Conservation (phyloP, 2,797 vertebrate genomes). For the Dicrostonyx torquatus region DNA sequence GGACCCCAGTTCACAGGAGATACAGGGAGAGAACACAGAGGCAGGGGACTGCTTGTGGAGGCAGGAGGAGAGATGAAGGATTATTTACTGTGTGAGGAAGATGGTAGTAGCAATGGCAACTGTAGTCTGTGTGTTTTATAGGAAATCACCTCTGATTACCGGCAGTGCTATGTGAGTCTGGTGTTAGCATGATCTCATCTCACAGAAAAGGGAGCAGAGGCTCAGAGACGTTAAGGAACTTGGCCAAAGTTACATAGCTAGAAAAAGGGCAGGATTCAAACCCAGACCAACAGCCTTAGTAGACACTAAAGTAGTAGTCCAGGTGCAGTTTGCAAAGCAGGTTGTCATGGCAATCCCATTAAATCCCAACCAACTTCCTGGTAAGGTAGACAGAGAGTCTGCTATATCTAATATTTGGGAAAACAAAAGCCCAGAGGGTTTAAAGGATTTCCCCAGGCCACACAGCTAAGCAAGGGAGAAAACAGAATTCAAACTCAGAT, state of each 20-base stretch:
- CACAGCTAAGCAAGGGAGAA: conserved; percentile 3
- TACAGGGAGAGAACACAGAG: background rate
- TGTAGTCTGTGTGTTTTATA: background rate
- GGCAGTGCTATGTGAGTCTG: background rate
- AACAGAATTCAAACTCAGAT: background rate
- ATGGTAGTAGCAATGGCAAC: background rate
- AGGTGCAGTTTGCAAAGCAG: background rate
- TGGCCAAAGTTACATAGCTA: background rate
- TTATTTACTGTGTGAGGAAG: background rate
- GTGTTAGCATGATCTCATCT: background rate
- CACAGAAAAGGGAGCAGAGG: conserved; percentile 33
- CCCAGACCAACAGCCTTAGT: background rate
- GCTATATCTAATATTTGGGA: background rate
- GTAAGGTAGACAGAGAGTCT: background rate
- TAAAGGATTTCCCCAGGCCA: conserved; percentile 47
- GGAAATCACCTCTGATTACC: background rate
- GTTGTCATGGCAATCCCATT: background rate
- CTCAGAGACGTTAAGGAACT: conserved; percentile 35
- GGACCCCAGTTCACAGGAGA: background rate
- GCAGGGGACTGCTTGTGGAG: background rate
- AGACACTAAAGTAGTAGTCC: background rate
- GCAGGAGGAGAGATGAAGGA: conserved; percentile 42
- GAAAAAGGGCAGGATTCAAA: background rate
- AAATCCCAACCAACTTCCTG: background rate
- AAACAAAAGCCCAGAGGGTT: conserved; percentile 22